Evolutionary conservation across 2,113 vertebrate genomes (phyloP).

Genomic region (Synodontis membranacea): DNA sequence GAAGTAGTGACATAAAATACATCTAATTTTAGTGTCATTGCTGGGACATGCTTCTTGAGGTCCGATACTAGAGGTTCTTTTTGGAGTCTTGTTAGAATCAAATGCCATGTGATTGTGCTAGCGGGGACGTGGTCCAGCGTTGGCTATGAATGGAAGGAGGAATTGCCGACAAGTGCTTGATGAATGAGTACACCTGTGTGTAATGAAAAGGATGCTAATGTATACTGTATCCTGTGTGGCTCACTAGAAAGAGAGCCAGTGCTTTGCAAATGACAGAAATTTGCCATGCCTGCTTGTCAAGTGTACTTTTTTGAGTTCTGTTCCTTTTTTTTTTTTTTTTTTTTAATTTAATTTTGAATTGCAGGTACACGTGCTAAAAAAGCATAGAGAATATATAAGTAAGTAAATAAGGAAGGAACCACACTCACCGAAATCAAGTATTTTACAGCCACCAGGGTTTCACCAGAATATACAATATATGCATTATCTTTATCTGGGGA

Average conservation of each 20-base stretch:
- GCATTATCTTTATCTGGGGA: too few relatives aligned
- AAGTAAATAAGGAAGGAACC: too few relatives aligned
- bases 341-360: not conserved
- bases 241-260: not conserved
- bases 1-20: conserved; percentile 28
- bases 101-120: not conserved
- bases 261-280: not conserved
- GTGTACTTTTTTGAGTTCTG: not conserved
- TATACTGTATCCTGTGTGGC: not conserved
- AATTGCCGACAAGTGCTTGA: not conserved
- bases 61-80: not conserved
- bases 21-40: conserved; percentile 31
- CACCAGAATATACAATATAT: too few relatives aligned
- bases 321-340: too few relatives aligned
- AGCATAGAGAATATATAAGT: not conserved
- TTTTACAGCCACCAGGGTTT: too few relatives aligned
- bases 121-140: not conserved
- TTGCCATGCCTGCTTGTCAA: conserved; percentile 3
- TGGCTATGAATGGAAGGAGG: not conserved
- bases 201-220: not conserved
- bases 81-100: not conserved
- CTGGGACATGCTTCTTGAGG: not conserved
- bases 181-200: not conserved
- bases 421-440: too few relatives aligned
- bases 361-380: not conserved